Evolutionary conservation across 2,888 invertebrate species (phyloP).

Genomic region (Iphiclides podalirius): DNA sequence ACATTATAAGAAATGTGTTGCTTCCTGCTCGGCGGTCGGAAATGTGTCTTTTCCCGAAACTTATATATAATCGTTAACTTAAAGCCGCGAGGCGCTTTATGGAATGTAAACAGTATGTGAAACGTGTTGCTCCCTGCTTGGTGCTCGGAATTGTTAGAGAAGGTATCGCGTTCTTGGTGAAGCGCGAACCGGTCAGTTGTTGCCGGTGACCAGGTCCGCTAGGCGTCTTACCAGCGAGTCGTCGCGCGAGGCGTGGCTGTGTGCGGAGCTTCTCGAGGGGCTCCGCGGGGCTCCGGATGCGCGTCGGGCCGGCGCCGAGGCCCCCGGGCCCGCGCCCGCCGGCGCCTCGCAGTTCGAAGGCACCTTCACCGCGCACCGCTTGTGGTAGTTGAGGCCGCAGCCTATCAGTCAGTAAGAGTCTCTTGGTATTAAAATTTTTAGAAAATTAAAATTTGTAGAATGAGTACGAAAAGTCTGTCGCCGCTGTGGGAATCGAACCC

Average conservation of each 20-base stretch:
- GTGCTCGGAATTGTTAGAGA: too few relatives aligned
- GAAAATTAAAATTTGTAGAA: too few relatives aligned
- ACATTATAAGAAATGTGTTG: too few relatives aligned
- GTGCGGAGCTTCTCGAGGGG: constrained; percentile 86
- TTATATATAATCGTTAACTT: too few relatives aligned
- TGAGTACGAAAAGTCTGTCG: too few relatives aligned
- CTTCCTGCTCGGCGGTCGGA: too few relatives aligned
- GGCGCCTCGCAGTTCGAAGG: constrained; percentile 92
- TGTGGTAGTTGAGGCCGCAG: constrained; percentile 99
- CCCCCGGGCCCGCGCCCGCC: constrained; percentile 60
- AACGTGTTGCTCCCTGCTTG: too few relatives aligned
- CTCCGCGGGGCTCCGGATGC: constrained; percentile 79
- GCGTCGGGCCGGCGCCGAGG: constrained; percentile 43
- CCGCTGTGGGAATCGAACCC: too few relatives aligned
- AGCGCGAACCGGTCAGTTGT: constrained; percentile 31
- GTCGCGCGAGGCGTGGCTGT: constrained; percentile 72
- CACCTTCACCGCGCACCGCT: constrained; percentile 97
- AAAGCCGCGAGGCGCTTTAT: too few relatives aligned
- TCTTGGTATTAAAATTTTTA: too few relatives aligned
- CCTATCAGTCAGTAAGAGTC: constrained; percentile 76
- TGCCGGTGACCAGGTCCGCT: constrained; percentile 79
- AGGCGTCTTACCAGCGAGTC: constrained; percentile 89
- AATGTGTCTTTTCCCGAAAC: too few relatives aligned
- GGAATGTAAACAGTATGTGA: too few relatives aligned
- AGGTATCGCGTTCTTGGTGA: background rate